Evolutionary conservation across 2,888 invertebrate genomes (phyloP), one percentile per base, ranked within the genome.

Genomic region (Epinotia bilunana): DNA sequence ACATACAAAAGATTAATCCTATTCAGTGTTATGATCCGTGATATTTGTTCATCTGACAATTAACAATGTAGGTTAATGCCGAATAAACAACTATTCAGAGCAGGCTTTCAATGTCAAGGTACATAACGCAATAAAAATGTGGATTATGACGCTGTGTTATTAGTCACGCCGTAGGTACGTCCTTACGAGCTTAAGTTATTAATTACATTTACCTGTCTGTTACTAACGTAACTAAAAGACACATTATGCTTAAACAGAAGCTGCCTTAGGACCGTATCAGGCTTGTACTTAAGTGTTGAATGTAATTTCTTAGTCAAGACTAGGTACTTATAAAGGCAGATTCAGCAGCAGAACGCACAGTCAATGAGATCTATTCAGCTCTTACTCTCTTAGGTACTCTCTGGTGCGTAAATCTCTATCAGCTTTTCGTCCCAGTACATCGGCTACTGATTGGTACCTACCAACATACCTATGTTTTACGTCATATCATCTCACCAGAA

Each of bases 31-130:
- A 18, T 71, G 39, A 74, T 53, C 53, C 60, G 53, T 71, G 71
- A 63, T 58, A 69, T 65, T 71, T 70, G 74, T 58, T 46, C 57
- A 70, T 64, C n/a, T 49, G 43, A 65, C 72, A 68, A 71, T 62
- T 72, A 57, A 64, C 71, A 78, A 78, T 70, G 75, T 78, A 57
- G 78, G 78, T 77, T 77, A 78, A 77, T 75, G 64, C 68, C 46
- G 74, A 65, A 65, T 57, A 73, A 71, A 60, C 70, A 62, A 39
- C 58, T 64, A 70, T 74, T 73, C 72, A 64, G 68, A 74, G 64
- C 73, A 49, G 16, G 70, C 57, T 55, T 74, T 76, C 79, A 79
- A 79, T 79, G 79, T 73, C 79, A 79, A 73, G 58, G 58, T 63
- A 46, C 7, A 63, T 33, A 68, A 67, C 67, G 72, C 72, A 68